Evolutionary conservation across 2,888 invertebrate genomes (phyloP).

Genomic region (Andrena marginata): DNA sequence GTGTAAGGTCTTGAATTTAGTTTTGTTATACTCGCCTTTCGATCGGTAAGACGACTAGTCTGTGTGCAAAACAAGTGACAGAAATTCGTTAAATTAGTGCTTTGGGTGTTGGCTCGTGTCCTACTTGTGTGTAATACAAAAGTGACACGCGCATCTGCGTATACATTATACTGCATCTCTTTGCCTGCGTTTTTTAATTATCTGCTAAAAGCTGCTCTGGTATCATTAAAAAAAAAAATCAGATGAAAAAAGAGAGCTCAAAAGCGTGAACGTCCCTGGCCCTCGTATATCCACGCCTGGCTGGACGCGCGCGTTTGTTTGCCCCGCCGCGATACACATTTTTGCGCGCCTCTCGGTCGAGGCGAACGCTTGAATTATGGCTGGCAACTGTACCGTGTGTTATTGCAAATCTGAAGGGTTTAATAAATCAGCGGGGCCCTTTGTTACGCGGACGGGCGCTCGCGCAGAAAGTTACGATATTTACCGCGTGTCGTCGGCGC

Average conservation of each 20-base stretch:
- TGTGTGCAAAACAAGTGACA: constrained; percentile 82
- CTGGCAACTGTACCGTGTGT: constrained; percentile 16
- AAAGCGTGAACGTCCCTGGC: constrained; percentile 41
- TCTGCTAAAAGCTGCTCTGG: constrained; percentile 32
- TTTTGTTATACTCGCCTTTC: constrained; percentile 83
- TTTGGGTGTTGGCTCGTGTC: constrained; percentile 58
- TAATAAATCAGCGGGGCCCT: constrained; percentile 27
- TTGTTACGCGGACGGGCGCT: background rate
- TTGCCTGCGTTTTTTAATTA: constrained; percentile 36
- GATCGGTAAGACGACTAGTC: constrained; percentile 81
- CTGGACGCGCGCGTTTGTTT: constrained; percentile 46
- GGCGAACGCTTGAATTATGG: constrained; percentile 30
- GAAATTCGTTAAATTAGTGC: constrained; percentile 80
- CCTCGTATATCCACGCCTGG: constrained; percentile 49
- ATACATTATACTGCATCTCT: background rate
- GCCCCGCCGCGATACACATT: constrained; percentile 10
- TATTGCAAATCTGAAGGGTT: constrained; percentile 27
- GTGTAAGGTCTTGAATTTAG: constrained; percentile 51
- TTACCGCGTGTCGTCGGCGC: background rate
- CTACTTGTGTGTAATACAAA: constrained; percentile 42
- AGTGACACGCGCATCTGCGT: background rate
- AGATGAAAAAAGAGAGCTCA: constrained; percentile 5
- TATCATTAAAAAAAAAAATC: constrained; percentile 26
- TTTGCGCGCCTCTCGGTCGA: background rate
- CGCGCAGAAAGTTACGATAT: background rate